These are phyloP conservation scores for Saccopteryx bilineata DNA, from an alignment of 2,113 vertebrate genomes.

Conservation along the genomic window DNA sequence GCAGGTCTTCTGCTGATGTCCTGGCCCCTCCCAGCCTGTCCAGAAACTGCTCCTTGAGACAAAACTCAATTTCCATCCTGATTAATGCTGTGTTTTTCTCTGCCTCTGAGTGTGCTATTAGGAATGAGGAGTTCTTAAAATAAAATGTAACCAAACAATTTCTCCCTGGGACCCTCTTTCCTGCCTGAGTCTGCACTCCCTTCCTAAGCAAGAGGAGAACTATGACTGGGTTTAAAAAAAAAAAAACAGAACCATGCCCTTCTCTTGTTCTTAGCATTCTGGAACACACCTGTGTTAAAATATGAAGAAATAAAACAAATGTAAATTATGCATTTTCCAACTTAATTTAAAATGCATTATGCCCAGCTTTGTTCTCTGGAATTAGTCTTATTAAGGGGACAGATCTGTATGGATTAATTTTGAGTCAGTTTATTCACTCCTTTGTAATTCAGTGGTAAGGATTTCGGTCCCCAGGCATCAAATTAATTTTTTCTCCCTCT, in stretches of 20 bases:
- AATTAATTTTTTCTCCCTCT: conserved; percentile 87
- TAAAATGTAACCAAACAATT: conserved; percentile 82
- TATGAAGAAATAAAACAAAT: conserved; percentile 93
- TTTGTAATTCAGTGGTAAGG: conserved; percentile 91
- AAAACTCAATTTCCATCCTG: conserved; percentile 81
- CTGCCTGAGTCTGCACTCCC: conserved; percentile 74
- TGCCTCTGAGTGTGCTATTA: conserved; percentile 83
- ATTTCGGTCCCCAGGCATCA: conserved; percentile 91
- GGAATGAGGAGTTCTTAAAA: conserved; percentile 79
- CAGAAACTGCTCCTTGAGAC: conserved; percentile 80
- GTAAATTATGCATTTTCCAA: conserved; percentile 93
- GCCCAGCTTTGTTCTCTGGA: conserved; percentile 90
- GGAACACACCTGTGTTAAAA: conserved; percentile 89
- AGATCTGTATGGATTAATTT: conserved; percentile 93
- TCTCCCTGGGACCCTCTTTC: conserved; percentile 77
- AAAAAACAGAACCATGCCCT: conserved; percentile 79
- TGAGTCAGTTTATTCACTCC: conserved; percentile 91
- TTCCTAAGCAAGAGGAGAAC: conserved; percentile 79
- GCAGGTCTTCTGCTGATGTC: too few species aligned
- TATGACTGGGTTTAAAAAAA: conserved; percentile 43
- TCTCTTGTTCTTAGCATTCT: conserved; percentile 87
- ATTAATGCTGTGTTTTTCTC: conserved; percentile 72
- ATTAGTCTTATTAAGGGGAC: conserved; percentile 93
- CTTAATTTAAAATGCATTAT: conserved; percentile 93
- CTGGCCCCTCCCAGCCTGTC: conserved; percentile 49